Conservation (phyloP, 2,888 invertebrate genomes). For the Drosophila cracens region DNA sequence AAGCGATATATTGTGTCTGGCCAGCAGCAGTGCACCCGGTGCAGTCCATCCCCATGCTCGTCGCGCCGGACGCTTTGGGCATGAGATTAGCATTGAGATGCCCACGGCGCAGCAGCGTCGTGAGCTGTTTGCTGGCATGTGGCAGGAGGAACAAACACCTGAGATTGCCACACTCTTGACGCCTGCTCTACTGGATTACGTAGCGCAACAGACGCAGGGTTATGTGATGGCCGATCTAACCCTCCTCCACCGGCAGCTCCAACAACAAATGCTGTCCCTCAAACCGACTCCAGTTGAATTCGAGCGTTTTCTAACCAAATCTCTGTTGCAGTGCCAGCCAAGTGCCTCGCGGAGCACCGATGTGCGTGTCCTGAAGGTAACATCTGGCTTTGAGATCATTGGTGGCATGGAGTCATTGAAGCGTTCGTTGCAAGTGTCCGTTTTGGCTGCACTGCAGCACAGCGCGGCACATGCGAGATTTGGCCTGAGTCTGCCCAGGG, state of each 20-base stretch:
- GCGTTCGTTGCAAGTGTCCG: slow-evolving; percentile 85
- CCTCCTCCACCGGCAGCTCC: slow-evolving; percentile 84
- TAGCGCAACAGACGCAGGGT: slow-evolving; percentile 86
- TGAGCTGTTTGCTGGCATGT: slow-evolving; percentile 83
- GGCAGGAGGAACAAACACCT: slow-evolving; percentile 33
- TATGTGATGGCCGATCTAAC: slow-evolving; percentile 87
- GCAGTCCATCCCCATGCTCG: slow-evolving; percentile 85
- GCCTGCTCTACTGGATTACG: slow-evolving; percentile 65
- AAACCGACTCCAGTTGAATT: slow-evolving; percentile 15
- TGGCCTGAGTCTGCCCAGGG: slow-evolving; percentile 87
- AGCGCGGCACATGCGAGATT: slow-evolving; percentile 86
- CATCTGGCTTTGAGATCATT: slow-evolving; percentile 85
- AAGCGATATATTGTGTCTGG: slow-evolving; percentile 86
- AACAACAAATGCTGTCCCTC: slow-evolving; percentile 60
- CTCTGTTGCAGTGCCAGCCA: slow-evolving; percentile 64
- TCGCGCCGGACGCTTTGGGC: slow-evolving; percentile 86
- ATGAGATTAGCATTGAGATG: slow-evolving; percentile 86
- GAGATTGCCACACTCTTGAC: slow-evolving; percentile 16
- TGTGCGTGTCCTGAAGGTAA: slow-evolving; percentile 84
- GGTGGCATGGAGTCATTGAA: slow-evolving; percentile 87
- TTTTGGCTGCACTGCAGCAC: slow-evolving; percentile 87
- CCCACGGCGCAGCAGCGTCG: slow-evolving; percentile 85
- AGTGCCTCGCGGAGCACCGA: slow-evolving; percentile 85
- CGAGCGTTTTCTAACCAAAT: slow-evolving; percentile 21
- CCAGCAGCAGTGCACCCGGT: slow-evolving; percentile 86